Conservation (phyloP, 2,888 invertebrate genomes). For the Atethmia centrago region DNA sequence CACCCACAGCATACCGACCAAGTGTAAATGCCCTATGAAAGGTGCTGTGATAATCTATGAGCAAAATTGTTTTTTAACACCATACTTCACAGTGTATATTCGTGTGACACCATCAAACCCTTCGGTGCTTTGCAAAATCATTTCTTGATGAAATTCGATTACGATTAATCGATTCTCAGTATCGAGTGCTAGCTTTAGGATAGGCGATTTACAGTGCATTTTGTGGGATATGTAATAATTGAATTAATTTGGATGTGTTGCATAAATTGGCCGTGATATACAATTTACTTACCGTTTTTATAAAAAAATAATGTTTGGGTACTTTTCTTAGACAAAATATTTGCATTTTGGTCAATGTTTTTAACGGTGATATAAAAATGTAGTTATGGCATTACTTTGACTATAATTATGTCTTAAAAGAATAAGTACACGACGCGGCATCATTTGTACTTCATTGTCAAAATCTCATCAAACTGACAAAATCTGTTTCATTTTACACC, state of each 20-base stretch:
- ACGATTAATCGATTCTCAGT: constrained; percentile 33
- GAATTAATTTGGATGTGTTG: constrained; percentile 12
- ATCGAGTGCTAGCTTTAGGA: constrained; percentile 62
- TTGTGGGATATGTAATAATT: constrained; percentile 47
- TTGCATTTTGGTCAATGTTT: neutral
- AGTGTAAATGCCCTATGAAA: constrained; percentile 62
- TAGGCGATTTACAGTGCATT: constrained; percentile 59
- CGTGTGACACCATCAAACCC: constrained; percentile 70
- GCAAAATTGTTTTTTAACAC: constrained; percentile 67
- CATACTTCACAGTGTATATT: constrained; percentile 72
- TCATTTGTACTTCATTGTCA: neutral
- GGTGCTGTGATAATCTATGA: constrained; percentile 66
- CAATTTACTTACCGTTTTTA: constrained; percentile 27
- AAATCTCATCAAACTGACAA: neutral
- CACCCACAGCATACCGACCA: constrained; percentile 21
- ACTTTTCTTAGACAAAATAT: neutral
- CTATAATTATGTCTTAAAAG: too few species aligned
- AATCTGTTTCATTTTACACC: neutral
- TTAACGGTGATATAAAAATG: neutral
- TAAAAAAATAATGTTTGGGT: neutral
- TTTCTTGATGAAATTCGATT: constrained; percentile 43
- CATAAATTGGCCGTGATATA: neutral
- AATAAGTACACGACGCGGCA: neutral
- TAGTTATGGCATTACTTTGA: neutral
- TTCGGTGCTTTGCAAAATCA: constrained; percentile 57